phyloP scores from a whole-genome alignment of 1,140 invertebrate genomes.

The Drepana arcuata region DNA sequence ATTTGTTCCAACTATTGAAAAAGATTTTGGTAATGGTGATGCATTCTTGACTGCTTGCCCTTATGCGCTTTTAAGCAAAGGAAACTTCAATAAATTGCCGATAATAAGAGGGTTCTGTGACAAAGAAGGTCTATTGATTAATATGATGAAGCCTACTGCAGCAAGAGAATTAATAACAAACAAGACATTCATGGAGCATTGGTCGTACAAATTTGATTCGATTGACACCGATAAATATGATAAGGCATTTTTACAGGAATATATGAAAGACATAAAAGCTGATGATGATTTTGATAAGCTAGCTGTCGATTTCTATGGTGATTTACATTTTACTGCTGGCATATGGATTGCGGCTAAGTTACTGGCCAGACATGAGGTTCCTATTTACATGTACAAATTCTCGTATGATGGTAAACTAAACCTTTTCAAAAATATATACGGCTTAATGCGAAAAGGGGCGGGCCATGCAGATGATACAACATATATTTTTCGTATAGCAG shows the following conservation, averaged over 20 bases:
- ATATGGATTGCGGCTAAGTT: constrained; percentile 41
- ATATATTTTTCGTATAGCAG: constrained; percentile 45
- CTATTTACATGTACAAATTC: constrained; percentile 46
- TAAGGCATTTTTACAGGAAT: constrained; percentile 29
- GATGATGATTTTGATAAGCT: constrained; percentile 18
- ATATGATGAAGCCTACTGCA: constrained; percentile 9
- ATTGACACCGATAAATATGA: constrained; percentile 14
- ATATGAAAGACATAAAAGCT: constrained; percentile 10
- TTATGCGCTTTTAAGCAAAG: constrained; percentile 60
- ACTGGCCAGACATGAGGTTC: constrained; percentile 27
- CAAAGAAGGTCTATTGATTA: constrained; percentile 49
- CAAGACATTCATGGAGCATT: constrained; percentile 26
- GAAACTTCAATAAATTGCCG: constrained; percentile 60
- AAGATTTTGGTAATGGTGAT: constrained; percentile 33
- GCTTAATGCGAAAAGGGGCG: constrained; percentile 48
- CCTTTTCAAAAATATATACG: constrained; percentile 49
- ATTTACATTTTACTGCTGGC: constrained; percentile 61
- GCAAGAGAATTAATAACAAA: constrained; percentile 15
- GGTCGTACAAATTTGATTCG: constrained; percentile 18
- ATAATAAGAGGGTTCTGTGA: constrained; percentile 67
- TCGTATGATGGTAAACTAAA: constrained; percentile 58
- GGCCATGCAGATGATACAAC: constrained; percentile 66
- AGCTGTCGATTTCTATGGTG: constrained; percentile 25
- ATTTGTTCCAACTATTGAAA: constrained; percentile 50
- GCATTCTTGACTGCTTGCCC: constrained; percentile 72